Evolutionary conservation across 2,888 invertebrate genomes (phyloP), one percentile per base, ranked within the genome.

Genomic region (Eremobia ochroleuca): DNA sequence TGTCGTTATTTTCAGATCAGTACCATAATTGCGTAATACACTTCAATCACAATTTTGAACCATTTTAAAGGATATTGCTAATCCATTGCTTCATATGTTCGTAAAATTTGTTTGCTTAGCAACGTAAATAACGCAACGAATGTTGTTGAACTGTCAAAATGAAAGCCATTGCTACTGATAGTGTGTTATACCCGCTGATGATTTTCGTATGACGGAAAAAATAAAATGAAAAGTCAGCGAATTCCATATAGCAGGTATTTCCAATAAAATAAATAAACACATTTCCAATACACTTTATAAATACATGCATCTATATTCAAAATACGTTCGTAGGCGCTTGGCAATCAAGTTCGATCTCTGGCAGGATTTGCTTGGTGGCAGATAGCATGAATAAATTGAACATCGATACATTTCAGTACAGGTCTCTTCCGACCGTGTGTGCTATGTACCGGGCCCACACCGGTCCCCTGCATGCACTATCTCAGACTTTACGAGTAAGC

Each of bases 301-400:
- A 83, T 77, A 43, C 52, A 85, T 73, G 46, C 52, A 76, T 82
- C 61, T 83, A 74, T 74, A 81, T 84, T 79, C 77, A 40, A 77
- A 82, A 76, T 86, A 80, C 81, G 80, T 73, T 67, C 62, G 73
- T 80, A 78, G 79, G 83, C 75, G 80, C 83, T 87, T 76, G 73
- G 83, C 80, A 88, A 89, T 87, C 84, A 81, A 77, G 77, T 88
- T 82, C 81, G 85, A 86, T 84, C 82, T 85, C 84, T 82, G 75
- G 78, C 81, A 82, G 78, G 86, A 89, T 89, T 87, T 85, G 88
- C 87, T 90, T 86, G 83, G 82, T 83, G 81, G 85, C 84, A 83
- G 88, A 90, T 88, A 84, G 80, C 86, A 89, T 90, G 90, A 91
- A 93, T 93, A 93, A 90, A 92, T 91, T 89, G 90, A 88, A 86